Base-by-base conservation (phyloP, 2,113 vertebrate genomes). In the Papio anubis region DNA sequence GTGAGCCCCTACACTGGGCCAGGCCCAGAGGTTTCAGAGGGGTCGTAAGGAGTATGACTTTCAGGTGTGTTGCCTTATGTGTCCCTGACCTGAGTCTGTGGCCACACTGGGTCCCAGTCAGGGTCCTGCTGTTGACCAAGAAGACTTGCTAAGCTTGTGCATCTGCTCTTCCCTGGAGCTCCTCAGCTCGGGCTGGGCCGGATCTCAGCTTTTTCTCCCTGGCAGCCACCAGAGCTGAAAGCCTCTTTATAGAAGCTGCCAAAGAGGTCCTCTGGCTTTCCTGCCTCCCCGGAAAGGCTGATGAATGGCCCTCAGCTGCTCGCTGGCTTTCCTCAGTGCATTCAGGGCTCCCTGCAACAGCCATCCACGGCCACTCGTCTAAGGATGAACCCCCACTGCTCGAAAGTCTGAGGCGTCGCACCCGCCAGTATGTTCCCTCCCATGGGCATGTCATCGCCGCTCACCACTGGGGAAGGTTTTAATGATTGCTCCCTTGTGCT, bases 311-410 rank as follows among this genome's bases (percentile, higher is more conserved):
- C n/a, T 17, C 35, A 3, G 30, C 92, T 3, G 0, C 3, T 5
- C 3, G 0, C 7, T 0, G 43, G 6, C 52, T n/a, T 27, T 25
- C 61, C 0, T 1, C 13, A 2, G 6, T 0, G 40, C 25, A 0
- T 13, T 35, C 35, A 6, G 27, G 13, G 64, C 40, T 21, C 3
- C 52, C 18, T 2, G 7, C 61, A 4, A 32, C 45, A 43, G 72
- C 12, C 0, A 0, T 0, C 12, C 3, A 4, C 0, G 0, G 2
- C 4, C 0, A 12, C 52, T 10, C 2, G 2, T 64, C 61, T 64
- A 64, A 64, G 13, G 5, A 30, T 11, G 11, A 18, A 35, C 4
- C 16, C 5, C 20, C 9, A 27, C 18, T 50, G 1, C 18, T 38
- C 9, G 6, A 4, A 21, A 0, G 2, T 25, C 50, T 12, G 70